Base-by-base conservation (phyloP, 30 jellyfish, hydroid and myxozoan species). In the Cassiopea xamachana region DNA sequence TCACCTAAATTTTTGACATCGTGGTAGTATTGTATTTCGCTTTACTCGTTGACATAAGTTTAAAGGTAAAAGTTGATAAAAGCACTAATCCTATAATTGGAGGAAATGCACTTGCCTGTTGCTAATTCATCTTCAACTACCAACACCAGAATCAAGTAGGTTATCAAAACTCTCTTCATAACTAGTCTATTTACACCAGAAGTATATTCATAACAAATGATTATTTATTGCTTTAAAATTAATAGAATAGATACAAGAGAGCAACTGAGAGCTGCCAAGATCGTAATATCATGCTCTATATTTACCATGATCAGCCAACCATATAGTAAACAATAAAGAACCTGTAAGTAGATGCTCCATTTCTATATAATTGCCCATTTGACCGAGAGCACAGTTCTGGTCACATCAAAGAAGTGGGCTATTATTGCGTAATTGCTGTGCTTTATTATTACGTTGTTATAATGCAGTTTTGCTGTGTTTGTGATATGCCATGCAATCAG, bases 261-360 rank as follows among this genome's bases (percentile, higher is more conserved):
- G 7, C 48, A 15, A 14, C 75, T 15, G 16, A 27, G 17, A 48
- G 75, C 71, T 60, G 50, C 48, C 51, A 6, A n/a, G 17, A 48
- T 48, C 75, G 51, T 78, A 48, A 78, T 47, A 48, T 78, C 87
- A 78, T 50, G 14, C 12, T 27, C 87, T 78, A 2, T 48, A 60
- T 78, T 78, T 78, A 19, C 50, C 49, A n/a, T 27, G 50, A 8
- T 18, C 49, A 78, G 39, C 50, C 75, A 50, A 44, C 73, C 87
- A 44, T 78, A 14, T 1, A 50, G 39, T 48, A 12, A 78, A 49
- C 87, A 78, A 78, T 78, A 50, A 14, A 51, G 7, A 78, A 78
- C 87, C 87, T 51, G 87, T 51, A 78, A 78, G 51, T 75, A 78
- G 17, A 78, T 60, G 17, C 18, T 78, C 15, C 64, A 55, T 6